Conservation (phyloP, 2,113 vertebrate species). For the Zapus hudsonius region DNA sequence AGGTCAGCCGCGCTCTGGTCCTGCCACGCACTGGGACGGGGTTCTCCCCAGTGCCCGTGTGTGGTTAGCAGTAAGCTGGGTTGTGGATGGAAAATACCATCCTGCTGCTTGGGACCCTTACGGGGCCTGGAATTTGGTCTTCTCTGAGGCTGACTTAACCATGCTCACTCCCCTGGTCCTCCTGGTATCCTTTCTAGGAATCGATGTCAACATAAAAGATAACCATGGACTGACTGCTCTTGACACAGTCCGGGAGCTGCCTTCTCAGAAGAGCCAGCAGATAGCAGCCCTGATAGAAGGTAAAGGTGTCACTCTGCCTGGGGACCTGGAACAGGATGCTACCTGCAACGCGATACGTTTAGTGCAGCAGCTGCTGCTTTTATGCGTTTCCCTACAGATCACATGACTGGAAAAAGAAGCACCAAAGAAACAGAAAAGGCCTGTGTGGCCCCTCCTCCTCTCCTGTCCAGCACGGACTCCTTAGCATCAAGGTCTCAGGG, state of each 20-base stretch:
- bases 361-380: not conserved
- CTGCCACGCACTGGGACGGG: slow-evolving; percentile 51
- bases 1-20: slow-evolving; percentile 76
- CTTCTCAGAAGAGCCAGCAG: slow-evolving; percentile 97
- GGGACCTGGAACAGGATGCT: not conserved
- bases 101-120: not conserved
- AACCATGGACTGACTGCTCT: slow-evolving; percentile 93
- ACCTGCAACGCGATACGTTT: no score
- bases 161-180: slow-evolving; percentile 46
- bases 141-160: not conserved
- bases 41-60: slow-evolving; percentile 28
- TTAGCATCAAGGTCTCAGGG: slow-evolving; percentile 84
- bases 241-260: slow-evolving; percentile 96
- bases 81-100: slow-evolving; percentile 37
- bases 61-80: not conserved
- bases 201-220: slow-evolving; percentile 94
- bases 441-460: slow-evolving; percentile 43
- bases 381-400: slow-evolving; percentile 83
- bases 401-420: slow-evolving; percentile 89
- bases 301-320: slow-evolving; percentile 61
- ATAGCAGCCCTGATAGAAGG: slow-evolving; percentile 95
- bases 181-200: slow-evolving; percentile 85
- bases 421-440: slow-evolving; percentile 86
- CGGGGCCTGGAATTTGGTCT: not conserved
- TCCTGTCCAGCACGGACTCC: slow-evolving; percentile 69